These are phyloP conservation scores for Schrankia costaestrigalis DNA, from an alignment of 2,888 invertebrate species.

Conservation along the genomic window DNA sequence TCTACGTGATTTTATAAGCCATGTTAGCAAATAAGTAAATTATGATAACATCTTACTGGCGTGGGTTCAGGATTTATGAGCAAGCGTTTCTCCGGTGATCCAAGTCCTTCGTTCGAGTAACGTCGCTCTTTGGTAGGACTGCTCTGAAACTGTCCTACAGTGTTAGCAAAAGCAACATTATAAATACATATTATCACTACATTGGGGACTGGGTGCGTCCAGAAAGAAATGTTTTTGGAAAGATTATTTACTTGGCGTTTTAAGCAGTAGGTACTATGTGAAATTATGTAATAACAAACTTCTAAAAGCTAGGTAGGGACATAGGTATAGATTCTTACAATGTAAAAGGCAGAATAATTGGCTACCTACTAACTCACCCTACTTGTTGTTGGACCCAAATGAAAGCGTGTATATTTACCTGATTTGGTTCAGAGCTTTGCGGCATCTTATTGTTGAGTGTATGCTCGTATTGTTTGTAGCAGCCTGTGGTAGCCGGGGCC, in stretches of 20 bases:
- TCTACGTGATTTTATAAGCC: conserved; percentile 13
- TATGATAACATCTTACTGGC: conserved; percentile 66
- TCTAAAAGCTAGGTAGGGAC: too few relatives aligned
- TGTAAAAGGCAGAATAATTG: too few relatives aligned
- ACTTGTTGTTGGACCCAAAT: conserved; percentile 45
- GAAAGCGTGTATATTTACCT: conserved; percentile 45
- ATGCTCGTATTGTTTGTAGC: conserved; percentile 90
- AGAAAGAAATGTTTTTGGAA: conserved; percentile 21
- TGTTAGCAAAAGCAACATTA: conserved; percentile 52
- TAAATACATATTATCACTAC: conserved; percentile 13
- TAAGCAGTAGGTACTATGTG: too few relatives aligned
- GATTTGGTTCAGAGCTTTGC: conserved; percentile 58
- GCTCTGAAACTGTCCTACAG: conserved; percentile 72
- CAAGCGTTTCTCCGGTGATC: conserved; percentile 76
- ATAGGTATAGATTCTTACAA: too few relatives aligned
- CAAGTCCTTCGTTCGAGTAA: conserved; percentile 69
- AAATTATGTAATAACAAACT: too few relatives aligned
- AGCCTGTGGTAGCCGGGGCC: conserved; percentile 87
- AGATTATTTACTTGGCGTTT: conserved; percentile 7
- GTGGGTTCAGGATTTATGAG: conserved; percentile 76
- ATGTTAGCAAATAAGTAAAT: conserved; percentile 21
- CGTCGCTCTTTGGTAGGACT: conserved; percentile 73
- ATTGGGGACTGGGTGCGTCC: conserved; percentile 36
- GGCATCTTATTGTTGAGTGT: conserved; percentile 68
- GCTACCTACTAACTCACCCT: too few relatives aligned